Evolutionary conservation across 1,140 invertebrate species (phyloP).

Genomic region (Lerema accius): DNA sequence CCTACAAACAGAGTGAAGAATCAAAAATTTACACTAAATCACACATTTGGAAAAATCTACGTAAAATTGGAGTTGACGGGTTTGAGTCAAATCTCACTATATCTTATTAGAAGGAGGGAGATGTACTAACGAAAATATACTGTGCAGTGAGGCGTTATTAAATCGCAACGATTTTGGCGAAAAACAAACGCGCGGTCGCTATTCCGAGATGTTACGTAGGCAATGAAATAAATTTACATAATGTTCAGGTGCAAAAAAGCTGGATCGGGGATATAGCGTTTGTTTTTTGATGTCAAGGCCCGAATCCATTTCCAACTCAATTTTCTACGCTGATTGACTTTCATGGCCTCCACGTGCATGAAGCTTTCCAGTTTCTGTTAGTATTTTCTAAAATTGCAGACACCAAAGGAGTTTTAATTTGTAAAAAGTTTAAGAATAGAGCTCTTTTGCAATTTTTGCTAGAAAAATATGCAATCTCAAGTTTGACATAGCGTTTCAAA

Average conservation of each 20-base stretch:
- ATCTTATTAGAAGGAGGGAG: too few species aligned
- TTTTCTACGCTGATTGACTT: conserved; percentile 13
- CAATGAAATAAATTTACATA: conserved; percentile 20
- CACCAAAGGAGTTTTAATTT: neutral
- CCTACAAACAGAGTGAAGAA: too few species aligned
- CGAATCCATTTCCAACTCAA: conserved; percentile 19
- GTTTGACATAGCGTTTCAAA: too few species aligned
- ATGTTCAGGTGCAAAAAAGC: conserved; percentile 17
- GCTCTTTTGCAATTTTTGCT: too few species aligned
- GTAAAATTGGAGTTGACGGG: too few species aligned
- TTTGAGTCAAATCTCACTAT: too few species aligned
- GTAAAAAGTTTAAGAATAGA: neutral
- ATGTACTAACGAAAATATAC: too few species aligned
- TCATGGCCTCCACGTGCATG: neutral
- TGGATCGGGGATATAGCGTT: neutral
- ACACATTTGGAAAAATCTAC: too few species aligned
- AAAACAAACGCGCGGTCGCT: neutral
- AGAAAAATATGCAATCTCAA: too few species aligned
- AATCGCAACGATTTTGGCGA: neutral
- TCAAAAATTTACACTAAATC: too few species aligned
- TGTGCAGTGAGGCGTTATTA: too few species aligned
- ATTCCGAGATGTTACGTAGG: conserved; percentile 16
- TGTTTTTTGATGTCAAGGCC: conserved; percentile 10
- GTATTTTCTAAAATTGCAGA: neutral
- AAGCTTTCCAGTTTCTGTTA: neutral